phyloP scores from a whole-genome alignment of 92 coral and sea anemone genomes.

The Phenganax subtilis region DNA sequence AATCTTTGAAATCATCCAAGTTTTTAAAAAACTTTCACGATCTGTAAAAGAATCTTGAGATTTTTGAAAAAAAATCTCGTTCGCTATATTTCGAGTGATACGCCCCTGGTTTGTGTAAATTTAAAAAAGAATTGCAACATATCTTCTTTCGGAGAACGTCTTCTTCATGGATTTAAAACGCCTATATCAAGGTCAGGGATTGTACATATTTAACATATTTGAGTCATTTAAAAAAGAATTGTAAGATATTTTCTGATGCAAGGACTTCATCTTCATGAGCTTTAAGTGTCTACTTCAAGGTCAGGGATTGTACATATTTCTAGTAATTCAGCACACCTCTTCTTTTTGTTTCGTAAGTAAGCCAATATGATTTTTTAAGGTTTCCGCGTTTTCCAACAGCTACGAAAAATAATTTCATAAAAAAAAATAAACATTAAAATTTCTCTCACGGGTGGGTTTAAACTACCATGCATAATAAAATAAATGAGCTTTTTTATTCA shows the following conservation, averaged over 20 bases:
- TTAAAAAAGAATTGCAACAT: not conserved
- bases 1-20: too few relatives aligned
- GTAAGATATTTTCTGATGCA: too few relatives aligned
- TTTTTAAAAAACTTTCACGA: too few relatives aligned
- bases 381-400: conserved; percentile 7
- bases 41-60: too few relatives aligned
- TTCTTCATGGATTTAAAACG: too few relatives aligned
- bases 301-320: not conserved
- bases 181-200: too few relatives aligned
- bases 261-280: too few relatives aligned
- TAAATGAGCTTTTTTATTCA: too few relatives aligned
- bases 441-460: not conserved
- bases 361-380: not conserved
- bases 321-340: conserved; percentile 5
- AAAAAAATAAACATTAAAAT: not conserved
- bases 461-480: not conserved
- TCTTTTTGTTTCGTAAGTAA: conserved; percentile 13
- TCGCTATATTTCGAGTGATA: too few relatives aligned
- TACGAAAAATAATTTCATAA: not conserved
- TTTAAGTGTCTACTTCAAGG: not conserved
- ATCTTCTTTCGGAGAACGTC: not conserved
- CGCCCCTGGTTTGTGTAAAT: not conserved
- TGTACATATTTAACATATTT: too few relatives aligned
- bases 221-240: too few relatives aligned
- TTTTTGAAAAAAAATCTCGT: not conserved